These are phyloP conservation scores for Pipa parva DNA, from an alignment of 2,113 vertebrate genomes.

Conservation along the genomic window DNA sequence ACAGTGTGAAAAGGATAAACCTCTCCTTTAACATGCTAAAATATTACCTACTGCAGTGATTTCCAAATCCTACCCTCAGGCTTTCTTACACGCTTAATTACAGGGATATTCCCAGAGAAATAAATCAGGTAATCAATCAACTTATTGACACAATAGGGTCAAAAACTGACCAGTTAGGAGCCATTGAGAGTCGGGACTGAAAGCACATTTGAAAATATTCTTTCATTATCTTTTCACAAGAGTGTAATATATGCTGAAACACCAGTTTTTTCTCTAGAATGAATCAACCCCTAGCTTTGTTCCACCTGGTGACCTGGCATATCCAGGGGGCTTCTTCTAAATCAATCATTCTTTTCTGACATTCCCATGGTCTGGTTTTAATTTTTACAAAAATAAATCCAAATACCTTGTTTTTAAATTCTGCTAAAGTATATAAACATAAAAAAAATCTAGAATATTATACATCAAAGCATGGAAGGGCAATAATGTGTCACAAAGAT, in stretches of 20 bases:
- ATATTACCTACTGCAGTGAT: background rate
- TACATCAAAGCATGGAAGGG: too few species aligned
- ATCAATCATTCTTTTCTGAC: too few species aligned
- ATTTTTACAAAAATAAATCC: too few species aligned
- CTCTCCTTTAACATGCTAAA: too few species aligned
- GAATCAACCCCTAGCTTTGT: background rate
- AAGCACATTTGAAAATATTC: background rate
- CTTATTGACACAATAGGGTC: background rate
- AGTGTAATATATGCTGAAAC: too few species aligned
- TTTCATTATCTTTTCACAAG: background rate
- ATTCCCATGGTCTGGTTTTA: too few species aligned
- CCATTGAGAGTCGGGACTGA: background rate
- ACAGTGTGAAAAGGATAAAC: too few species aligned
- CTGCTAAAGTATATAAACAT: too few species aligned
- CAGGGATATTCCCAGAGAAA: background rate
- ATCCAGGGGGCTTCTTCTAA: too few species aligned
- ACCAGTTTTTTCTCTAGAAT: background rate
- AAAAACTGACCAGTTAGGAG: background rate
- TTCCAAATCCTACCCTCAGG: background rate
- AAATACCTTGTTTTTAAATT: too few species aligned
- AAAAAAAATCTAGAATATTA: too few species aligned
- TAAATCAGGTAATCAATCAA: background rate
- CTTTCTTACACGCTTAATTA: background rate
- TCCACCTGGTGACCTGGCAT: conserved; percentile 2
- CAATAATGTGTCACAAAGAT: too few species aligned